Base-by-base conservation (phyloP, 2,797 vertebrate species). In the Sitta carolinensis region DNA sequence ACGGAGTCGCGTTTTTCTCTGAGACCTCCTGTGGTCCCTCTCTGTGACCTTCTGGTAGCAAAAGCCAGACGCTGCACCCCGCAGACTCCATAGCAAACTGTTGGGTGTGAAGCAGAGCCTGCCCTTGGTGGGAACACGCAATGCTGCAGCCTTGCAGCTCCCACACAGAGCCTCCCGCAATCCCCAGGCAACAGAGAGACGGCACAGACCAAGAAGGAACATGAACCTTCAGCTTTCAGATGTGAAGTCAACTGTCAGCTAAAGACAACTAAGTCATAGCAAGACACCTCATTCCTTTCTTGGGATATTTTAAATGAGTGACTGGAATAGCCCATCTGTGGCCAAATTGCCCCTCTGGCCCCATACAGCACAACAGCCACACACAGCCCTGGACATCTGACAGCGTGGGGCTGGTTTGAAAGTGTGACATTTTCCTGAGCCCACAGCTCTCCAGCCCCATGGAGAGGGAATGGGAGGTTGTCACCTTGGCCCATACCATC, bases 291-390 rank as follows among this genome's bases (percentile, higher is more conserved):
- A 3, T 67, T 73, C 22, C 27, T 57, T 67, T 57, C 80, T 63
- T 16, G 45, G 16, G 82, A 5, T 57, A 73, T 47, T 66, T 84
- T 32, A 82, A 75, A 29, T 7, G 11, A 51, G 34, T 29, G 21
- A 70, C 68, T 54, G 2, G 2, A 70, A 47, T 4, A 84, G 63
- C 16, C 50, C 0, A 2, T 26, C 30, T 0, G 0, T 12, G 47
- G 23, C 59, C 0, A 2, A 72, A 57, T 0, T 45, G 61, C 7
- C 59, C 48, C 4, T 88, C 36, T 42, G 61, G 68, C 32, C 54
- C 2, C 8, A 45, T 8, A 47, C 0, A 7, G 34, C 0, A 0
- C 19, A 47, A 73, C 23, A 59, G 32, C 47, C 54, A 57, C 25
- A 50, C 0, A 2, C 54, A 64, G 51, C n/a, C 43, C 50, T 20